phyloP scores from a whole-genome alignment of 2,113 vertebrate species.

The Ellobius talpinus region DNA sequence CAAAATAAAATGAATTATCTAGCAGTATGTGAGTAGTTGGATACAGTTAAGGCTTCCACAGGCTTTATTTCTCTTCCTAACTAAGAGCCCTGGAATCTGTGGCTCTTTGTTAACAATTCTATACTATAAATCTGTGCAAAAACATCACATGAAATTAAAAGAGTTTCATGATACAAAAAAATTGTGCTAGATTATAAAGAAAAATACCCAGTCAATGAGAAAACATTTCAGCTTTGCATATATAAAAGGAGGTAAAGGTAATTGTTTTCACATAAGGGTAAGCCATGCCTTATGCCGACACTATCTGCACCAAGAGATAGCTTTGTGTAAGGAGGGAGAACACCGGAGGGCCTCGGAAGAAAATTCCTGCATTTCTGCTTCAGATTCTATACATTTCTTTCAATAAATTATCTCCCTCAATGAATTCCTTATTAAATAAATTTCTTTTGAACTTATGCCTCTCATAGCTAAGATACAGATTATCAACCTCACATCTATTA shows the following conservation, averaged over 20 bases:
- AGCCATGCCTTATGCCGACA: neutral
- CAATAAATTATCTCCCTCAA: constrained; percentile 40
- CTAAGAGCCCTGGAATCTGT: neutral
- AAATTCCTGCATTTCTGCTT: neutral
- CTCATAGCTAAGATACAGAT: constrained; percentile 38
- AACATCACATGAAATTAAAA: neutral
- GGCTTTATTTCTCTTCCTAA: neutral
- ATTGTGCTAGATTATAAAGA: neutral
- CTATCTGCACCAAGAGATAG: neutral
- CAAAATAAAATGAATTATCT: constrained; percentile 40
- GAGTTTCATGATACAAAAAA: neutral
- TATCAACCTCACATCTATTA: constrained; percentile 66
- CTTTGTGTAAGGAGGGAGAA: neutral
- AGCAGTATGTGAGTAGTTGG: constrained; percentile 17
- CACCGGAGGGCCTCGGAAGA: neutral
- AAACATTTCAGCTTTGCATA: constrained; percentile 23
- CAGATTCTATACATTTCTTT: constrained; percentile 35
- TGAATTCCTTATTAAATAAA: constrained; percentile 66
- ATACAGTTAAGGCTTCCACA: neutral
- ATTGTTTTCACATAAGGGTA: constrained; percentile 41
- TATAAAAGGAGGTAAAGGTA: neutral
- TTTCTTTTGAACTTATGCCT: constrained; percentile 49
- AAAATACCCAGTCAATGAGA: neutral
- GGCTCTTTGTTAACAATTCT: neutral
- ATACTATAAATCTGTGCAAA: neutral